phyloP scores from a whole-genome alignment of 2,797 vertebrate species.

The Ispidina lecontei region DNA sequence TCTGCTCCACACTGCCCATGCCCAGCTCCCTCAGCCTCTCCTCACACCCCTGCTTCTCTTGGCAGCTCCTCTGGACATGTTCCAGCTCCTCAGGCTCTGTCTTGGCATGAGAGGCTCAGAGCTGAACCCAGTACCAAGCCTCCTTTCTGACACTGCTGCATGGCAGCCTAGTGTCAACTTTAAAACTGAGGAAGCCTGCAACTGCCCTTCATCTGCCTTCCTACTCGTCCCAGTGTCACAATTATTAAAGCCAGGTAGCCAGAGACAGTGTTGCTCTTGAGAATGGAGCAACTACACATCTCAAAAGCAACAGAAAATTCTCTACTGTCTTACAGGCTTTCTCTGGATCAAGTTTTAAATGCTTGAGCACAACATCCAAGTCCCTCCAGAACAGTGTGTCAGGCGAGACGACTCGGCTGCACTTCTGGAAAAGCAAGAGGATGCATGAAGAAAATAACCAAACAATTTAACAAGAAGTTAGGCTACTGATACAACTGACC shows the following conservation, averaged over 20 bases:
- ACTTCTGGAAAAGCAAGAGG: not conserved
- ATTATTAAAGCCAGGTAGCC: not conserved
- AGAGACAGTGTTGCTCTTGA: not conserved
- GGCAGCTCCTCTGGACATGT: too few relatives aligned
- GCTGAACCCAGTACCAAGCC: not conserved
- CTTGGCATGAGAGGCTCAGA: too few relatives aligned
- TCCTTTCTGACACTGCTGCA: not conserved
- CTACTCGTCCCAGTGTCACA: not conserved
- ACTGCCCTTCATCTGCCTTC: not conserved
- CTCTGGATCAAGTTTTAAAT: not conserved
- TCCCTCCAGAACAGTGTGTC: not conserved
- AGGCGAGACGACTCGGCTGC: not conserved
- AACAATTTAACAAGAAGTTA: not conserved
- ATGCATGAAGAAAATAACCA: not conserved
- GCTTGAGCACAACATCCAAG: not conserved
- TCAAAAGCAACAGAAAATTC: not conserved
- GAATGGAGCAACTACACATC: not conserved
- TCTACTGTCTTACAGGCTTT: not conserved
- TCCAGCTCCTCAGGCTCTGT: too few relatives aligned
- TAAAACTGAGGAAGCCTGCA: accelerated
- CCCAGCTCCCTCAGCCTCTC: too few relatives aligned
- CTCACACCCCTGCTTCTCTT: too few relatives aligned
- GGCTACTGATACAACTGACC: not conserved
- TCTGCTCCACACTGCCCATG: too few relatives aligned
- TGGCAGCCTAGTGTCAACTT: not conserved